phyloP scores from a whole-genome alignment of 2,113 vertebrate species.

The Dipodomys ordii region DNA sequence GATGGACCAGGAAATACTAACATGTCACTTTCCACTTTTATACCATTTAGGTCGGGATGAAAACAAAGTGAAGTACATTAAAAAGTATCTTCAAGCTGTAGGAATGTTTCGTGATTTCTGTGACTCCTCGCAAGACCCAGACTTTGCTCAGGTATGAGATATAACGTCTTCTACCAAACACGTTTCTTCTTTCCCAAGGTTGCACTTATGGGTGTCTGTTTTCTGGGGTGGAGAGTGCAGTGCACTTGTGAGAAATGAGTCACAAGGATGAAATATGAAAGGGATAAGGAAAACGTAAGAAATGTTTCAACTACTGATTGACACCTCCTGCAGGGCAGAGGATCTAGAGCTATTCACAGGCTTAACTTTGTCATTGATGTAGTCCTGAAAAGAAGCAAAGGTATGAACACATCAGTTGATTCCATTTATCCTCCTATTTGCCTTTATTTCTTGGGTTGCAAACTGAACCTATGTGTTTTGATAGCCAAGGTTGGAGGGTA shows the following conservation, averaged over 20 bases:
- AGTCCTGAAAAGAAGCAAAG: neutral
- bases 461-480: neutral
- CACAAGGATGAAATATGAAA: neutral
- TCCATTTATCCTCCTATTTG: neutral
- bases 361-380: neutral
- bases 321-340: neutral
- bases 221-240: neutral
- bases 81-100: conserved; percentile 93
- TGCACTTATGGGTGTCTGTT: neutral
- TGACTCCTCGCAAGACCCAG: conserved; percentile 92
- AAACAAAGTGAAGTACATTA: conserved; percentile 89
- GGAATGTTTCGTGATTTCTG: conserved; percentile 95
- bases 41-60: conserved; percentile 91
- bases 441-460: neutral
- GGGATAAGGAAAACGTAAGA: neutral
- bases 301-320: neutral
- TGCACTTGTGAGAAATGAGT: conserved; percentile 1
- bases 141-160: conserved; percentile 93
- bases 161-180: neutral
- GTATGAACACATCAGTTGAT: neutral
- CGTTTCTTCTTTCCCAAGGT: neutral
- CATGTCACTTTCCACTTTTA: neutral
- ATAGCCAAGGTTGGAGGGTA: neutral
- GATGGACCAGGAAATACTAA: neutral
- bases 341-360: neutral